phyloP scores from a whole-genome alignment of 1,140 invertebrate species.

The Aphelenchoides avenae region DNA sequence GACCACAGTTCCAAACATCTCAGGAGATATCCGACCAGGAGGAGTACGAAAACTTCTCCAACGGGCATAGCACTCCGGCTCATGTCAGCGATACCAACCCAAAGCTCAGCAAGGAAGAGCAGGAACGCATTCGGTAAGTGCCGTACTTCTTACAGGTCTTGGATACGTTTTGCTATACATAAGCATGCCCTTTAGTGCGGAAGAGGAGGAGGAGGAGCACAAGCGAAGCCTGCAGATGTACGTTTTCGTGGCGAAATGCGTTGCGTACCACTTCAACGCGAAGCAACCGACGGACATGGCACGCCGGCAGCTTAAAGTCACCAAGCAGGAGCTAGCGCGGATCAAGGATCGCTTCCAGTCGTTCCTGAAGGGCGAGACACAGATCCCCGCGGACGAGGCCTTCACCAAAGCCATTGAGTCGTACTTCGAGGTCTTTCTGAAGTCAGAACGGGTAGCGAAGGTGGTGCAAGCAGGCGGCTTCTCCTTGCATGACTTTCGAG shows the following conservation, averaged over 20 bases:
- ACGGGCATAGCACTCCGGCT: slow-evolving; percentile 35
- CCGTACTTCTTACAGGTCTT: no score
- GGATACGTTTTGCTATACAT: no score
- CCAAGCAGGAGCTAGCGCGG: slow-evolving; percentile 87
- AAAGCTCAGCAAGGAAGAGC: slow-evolving; percentile 56
- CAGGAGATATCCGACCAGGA: slow-evolving; percentile 53
- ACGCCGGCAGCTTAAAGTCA: slow-evolving; percentile 82
- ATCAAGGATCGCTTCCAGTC: slow-evolving; percentile 85
- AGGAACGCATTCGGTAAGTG: slow-evolving; percentile 51
- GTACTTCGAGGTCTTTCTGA: slow-evolving; percentile 93
- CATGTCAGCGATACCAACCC: slow-evolving; percentile 24
- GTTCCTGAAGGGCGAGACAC: slow-evolving; percentile 76
- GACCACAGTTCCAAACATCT: no score
- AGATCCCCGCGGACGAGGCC: slow-evolving; percentile 96
- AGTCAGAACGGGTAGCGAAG: slow-evolving; percentile 85
- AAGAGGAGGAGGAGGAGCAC: slow-evolving; percentile 84
- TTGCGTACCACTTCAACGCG: slow-evolving; percentile 95
- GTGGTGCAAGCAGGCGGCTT: slow-evolving; percentile 95
- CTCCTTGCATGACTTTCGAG: slow-evolving; percentile 93
- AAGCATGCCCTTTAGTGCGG: slow-evolving; percentile 59
- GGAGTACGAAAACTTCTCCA: slow-evolving; percentile 25
- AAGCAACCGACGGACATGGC: slow-evolving; percentile 98
- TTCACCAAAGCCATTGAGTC: slow-evolving; percentile 97
- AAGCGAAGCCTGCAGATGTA: slow-evolving; percentile 89
- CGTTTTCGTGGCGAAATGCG: slow-evolving; percentile 92